Evolutionary conservation across 1,140 invertebrate genomes (phyloP), one percentile per base, ranked within the genome.

Genomic region (Heliconius melpomene): DNA sequence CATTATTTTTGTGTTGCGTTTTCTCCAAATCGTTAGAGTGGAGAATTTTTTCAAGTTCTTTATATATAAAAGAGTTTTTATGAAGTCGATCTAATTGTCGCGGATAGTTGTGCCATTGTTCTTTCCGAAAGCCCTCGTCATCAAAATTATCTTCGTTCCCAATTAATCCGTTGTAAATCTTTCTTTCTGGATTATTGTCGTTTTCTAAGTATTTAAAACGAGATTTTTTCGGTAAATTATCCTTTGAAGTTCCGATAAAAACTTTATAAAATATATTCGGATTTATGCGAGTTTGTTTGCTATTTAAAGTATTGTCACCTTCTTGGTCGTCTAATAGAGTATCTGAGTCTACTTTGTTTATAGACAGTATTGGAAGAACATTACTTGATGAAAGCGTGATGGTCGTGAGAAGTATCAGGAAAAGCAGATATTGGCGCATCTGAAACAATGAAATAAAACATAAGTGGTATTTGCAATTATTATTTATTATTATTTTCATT

Each of bases 81-180:
- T 93, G 87, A n/a, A 93, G 92, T 36, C 92, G 92, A 83, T 93
- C 91, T 20, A 93, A 79, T 71, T 92, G 91, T 78, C 91, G 83
- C 8, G 92, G 92, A 82, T 93, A 93, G 77, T 93, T 92, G 72
- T 92, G 92, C 92, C 92, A 92, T 81, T 93, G 92, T 82, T 93
- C 87, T 89, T 92, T 89, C 72, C 91, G 81, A 77, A 86, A 91
- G 6, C 92, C 90, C 70, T 91, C 85, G 38, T 87, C 88, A 50
- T 91, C 83, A 66, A 88, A 87, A 73, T 86, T 89, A 23, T 89
- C 85, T 50, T 88, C 84, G 78, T 89, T 88, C 66, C 86, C 87
- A 26, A 84, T 66, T 32, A 71, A 73, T 16, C 82, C 79, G 79
- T 84, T 87, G 20, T 82, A 79, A 78, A 82, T 78, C 46, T 88